Percentiles rank a stretch among this genome's conserved stretches.
These are phyloP conservation scores for Entomyzon cyanotis DNA, from an alignment of 2,113 vertebrate species.

Conservation along the genomic window DNA sequence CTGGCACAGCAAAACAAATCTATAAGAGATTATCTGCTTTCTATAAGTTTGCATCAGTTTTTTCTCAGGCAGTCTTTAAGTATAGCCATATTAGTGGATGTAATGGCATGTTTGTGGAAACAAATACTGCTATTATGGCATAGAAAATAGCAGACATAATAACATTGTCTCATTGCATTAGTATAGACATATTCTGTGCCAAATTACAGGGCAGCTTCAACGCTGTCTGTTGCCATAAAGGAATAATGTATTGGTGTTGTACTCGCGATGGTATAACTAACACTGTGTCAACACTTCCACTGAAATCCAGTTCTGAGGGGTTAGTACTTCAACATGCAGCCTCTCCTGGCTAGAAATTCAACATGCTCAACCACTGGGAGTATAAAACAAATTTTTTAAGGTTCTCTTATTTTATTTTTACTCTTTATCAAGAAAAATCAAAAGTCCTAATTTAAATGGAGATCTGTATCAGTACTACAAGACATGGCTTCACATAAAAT, in stretches of 20 bases:
- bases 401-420: not conserved
- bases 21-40: not conserved
- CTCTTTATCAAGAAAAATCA: not conserved
- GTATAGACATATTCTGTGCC: constrained; percentile 39
- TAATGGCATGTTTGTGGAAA: constrained; percentile 57
- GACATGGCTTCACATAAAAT: not conserved
- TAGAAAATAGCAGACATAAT: constrained; percentile 61
- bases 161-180: constrained; percentile 65
- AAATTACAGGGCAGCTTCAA: constrained; percentile 54
- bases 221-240: constrained; percentile 35
- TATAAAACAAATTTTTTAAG: not conserved
- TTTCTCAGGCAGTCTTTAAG: not conserved
- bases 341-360: not conserved
- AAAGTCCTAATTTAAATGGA: not conserved
- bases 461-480: not conserved
- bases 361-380: not conserved
- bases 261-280: not conserved
- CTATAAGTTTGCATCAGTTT: not conserved
- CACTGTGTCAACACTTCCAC: not conserved
- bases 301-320: constrained; percentile 33
- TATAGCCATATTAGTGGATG: constrained; percentile 19
- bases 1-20: not conserved
- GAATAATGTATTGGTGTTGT: constrained; percentile 33
- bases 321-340: not conserved
- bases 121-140: constrained; percentile 56